These are phyloP conservation scores for Drosophila sucinea DNA, from an alignment of 1,140 invertebrate genomes.

Conservation along the genomic window DNA sequence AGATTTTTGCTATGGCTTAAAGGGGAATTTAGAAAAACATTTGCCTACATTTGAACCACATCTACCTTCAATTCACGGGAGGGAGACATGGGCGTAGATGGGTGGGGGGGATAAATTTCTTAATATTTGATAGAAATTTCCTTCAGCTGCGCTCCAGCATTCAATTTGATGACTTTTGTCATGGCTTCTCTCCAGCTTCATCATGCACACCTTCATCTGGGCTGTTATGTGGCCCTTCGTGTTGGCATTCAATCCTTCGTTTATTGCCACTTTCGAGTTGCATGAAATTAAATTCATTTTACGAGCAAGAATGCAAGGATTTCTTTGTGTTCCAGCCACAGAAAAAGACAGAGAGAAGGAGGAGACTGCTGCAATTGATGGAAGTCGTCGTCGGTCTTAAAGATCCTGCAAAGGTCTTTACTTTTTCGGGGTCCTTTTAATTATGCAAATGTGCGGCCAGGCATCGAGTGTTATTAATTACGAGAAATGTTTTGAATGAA, in stretches of 20 bases:
- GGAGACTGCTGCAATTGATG: slow-evolving; percentile 38
- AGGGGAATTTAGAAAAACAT: slow-evolving; percentile 25
- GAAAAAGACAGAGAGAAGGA: too few species aligned
- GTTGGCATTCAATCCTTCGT: slow-evolving; percentile 61
- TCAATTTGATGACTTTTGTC: slow-evolving; percentile 15
- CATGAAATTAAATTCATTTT: slow-evolving; percentile 75
- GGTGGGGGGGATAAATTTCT: not conserved
- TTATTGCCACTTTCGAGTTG: slow-evolving; percentile 78
- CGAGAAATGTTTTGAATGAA: slow-evolving; percentile 40
- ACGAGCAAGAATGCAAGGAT: slow-evolving; percentile 66
- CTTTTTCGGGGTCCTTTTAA: slow-evolving; percentile 52
- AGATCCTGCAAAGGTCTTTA: slow-evolving; percentile 25
- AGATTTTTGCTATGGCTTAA: slow-evolving; percentile 69
- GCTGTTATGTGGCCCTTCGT: slow-evolving; percentile 49
- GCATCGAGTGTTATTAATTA: slow-evolving; percentile 72
- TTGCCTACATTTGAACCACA: slow-evolving; percentile 2
- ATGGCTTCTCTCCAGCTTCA: not conserved
- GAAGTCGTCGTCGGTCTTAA: slow-evolving; percentile 45
- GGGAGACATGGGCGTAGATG: not conserved
- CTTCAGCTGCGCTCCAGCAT: not conserved
- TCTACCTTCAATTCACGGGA: slow-evolving; percentile 32
- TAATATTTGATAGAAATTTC: not conserved
- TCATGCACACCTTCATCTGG: slow-evolving; percentile 30
- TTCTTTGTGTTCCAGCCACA: slow-evolving; percentile 1
- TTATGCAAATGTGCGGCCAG: slow-evolving; percentile 74